phyloP scores from a whole-genome alignment of 2,888 invertebrate species.

The Platypus cylindrus region DNA sequence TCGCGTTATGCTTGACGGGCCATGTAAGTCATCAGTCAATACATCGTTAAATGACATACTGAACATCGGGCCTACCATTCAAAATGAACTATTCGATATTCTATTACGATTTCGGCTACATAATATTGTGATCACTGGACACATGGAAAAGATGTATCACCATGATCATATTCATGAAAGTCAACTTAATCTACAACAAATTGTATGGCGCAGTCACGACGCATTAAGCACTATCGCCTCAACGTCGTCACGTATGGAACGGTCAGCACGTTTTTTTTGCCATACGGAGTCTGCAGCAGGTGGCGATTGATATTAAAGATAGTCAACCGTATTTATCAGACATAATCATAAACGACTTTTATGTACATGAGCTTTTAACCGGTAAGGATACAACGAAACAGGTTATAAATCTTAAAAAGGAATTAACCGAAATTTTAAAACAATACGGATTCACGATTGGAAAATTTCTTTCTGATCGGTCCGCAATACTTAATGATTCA shows the following conservation, averaged over 20 bases:
- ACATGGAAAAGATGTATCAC: no score
- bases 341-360: constrained; percentile 8
- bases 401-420: not conserved
- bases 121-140: no score
- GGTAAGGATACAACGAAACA: no score
- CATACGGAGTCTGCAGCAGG: constrained; percentile 4
- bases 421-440: not conserved
- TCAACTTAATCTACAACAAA: no score
- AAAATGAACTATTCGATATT: no score
- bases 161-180: no score
- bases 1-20: no score
- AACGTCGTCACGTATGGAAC: constrained; percentile 10
- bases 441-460: constrained; percentile 8
- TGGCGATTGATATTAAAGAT: constrained; percentile 1
- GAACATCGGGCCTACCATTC: no score
- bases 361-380: constrained; percentile 12
- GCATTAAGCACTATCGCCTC: constrained; percentile 5
- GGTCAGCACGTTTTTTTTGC: constrained; percentile 9
- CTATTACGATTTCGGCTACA: no score
- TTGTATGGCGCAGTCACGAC: no score
- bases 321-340: not conserved
- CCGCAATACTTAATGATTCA: not conserved
- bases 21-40: no score
- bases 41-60: no score
- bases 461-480: constrained; percentile 9